These are phyloP conservation scores for Drosophila rufa DNA, from an alignment of 1,140 invertebrate genomes.

Conservation along the genomic window DNA sequence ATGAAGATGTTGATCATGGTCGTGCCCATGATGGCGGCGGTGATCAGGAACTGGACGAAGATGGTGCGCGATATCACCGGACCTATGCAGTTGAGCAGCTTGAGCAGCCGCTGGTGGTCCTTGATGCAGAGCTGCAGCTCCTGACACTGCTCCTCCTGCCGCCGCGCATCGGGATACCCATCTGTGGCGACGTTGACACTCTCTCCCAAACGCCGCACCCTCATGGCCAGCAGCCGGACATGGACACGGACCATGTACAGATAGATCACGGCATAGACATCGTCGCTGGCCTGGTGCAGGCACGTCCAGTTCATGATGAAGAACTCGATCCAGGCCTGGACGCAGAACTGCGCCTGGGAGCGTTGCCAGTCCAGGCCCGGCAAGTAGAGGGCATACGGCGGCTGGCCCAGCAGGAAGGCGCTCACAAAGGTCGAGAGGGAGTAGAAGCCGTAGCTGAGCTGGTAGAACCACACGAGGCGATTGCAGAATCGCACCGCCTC, in stretches of 20 bases:
- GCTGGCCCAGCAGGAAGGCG: slow-evolving; percentile 42
- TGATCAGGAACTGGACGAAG: slow-evolving; percentile 65
- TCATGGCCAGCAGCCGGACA: slow-evolving; percentile 38
- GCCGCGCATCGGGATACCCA: neutral
- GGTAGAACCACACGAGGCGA: slow-evolving; percentile 50
- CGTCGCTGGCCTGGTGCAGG: slow-evolving; percentile 61
- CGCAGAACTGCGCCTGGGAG: slow-evolving; percentile 36
- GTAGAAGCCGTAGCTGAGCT: slow-evolving; percentile 52
- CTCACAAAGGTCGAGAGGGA: slow-evolving; percentile 50
- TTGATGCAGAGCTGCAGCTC: slow-evolving; percentile 50
- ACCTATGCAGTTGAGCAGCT: slow-evolving; percentile 35
- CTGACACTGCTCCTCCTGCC: slow-evolving; percentile 40
- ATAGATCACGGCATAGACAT: slow-evolving; percentile 64
- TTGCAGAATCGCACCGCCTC: slow-evolving; percentile 41
- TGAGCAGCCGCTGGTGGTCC: slow-evolving; percentile 56
- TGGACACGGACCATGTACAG: slow-evolving; percentile 47
- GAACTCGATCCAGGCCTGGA: slow-evolving; percentile 52
- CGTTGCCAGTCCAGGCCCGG: slow-evolving; percentile 47
- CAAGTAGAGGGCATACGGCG: slow-evolving; percentile 58
- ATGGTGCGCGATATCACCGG: slow-evolving; percentile 65
- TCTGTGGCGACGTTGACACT: neutral
- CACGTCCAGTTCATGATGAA: slow-evolving; percentile 58
- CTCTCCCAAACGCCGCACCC: slow-evolving; percentile 27
- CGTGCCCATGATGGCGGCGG: slow-evolving; percentile 54
- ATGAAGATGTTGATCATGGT: slow-evolving; percentile 66